These are phyloP conservation scores for Drosophila greeni DNA, from an alignment of 2,888 invertebrate genomes.

Conservation along the genomic window DNA sequence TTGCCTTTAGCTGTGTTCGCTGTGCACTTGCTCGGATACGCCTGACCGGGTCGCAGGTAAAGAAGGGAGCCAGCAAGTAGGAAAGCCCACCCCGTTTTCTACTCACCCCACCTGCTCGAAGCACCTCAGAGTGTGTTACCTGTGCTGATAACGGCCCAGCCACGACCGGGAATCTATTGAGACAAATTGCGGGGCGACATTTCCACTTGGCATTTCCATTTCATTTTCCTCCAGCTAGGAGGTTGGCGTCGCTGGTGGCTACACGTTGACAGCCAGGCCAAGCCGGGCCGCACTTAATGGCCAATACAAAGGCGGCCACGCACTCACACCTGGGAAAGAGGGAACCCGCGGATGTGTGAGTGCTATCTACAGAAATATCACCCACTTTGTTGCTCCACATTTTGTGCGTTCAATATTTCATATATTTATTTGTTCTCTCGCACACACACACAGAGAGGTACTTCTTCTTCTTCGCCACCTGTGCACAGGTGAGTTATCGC, in stretches of 20 bases:
- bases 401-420: slow-evolving; percentile 69
- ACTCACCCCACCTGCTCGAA: slow-evolving; percentile 10
- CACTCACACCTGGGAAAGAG: slow-evolving; percentile 15
- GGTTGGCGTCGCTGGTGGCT: slow-evolving; percentile 21
- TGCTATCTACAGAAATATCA: slow-evolving; percentile 61
- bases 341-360: slow-evolving; percentile 6
- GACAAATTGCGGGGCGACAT: slow-evolving; percentile 61
- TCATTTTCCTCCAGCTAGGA: slow-evolving; percentile 47
- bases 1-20: background rate
- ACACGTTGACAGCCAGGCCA: slow-evolving; percentile 31
- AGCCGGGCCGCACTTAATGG: slow-evolving; percentile 48
- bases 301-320: slow-evolving; percentile 57
- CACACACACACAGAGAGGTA: slow-evolving; percentile 7
- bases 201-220: slow-evolving; percentile 41
- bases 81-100: slow-evolving; percentile 4
- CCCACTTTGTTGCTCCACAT: slow-evolving; percentile 60
- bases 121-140: slow-evolving; percentile 33
- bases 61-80: slow-evolving; percentile 11
- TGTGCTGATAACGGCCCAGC: slow-evolving; percentile 57
- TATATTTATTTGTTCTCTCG: slow-evolving; percentile 64
- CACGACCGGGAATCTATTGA: slow-evolving; percentile 55
- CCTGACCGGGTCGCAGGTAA: slow-evolving; percentile 31
- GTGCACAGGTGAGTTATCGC: slow-evolving; percentile 34
- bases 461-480: slow-evolving; percentile 43
- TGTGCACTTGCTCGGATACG: slow-evolving; percentile 1